phyloP scores from a whole-genome alignment of 2,113 vertebrate genomes.

The Hoplias malabaricus region DNA sequence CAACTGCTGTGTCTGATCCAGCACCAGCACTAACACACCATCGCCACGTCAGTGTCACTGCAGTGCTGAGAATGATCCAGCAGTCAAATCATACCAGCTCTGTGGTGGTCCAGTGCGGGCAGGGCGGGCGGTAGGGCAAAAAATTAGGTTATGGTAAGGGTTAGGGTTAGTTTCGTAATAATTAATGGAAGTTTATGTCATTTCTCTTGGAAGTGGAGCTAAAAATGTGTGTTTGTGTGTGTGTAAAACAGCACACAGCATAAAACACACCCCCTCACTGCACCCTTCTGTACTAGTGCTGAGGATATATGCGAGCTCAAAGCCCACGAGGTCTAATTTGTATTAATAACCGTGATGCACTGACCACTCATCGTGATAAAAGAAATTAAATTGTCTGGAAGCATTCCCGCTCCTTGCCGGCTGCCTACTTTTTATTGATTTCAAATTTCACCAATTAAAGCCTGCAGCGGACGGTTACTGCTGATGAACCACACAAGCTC shows the following conservation, averaged over 20 bases:
- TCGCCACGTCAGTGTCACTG: too few species aligned
- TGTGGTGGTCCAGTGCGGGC: too few species aligned
- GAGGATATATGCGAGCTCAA: background rate
- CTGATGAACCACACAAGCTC: constrained; percentile 11
- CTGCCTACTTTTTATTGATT: constrained; percentile 60
- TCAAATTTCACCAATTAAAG: constrained; percentile 48
- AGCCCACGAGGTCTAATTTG: constrained; percentile 47
- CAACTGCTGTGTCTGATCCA: too few species aligned
- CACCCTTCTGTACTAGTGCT: background rate
- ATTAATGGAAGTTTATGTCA: too few species aligned
- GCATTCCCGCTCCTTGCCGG: constrained; percentile 49
- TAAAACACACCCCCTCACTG: background rate
- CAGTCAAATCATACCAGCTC: too few species aligned
- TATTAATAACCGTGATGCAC: constrained; percentile 57
- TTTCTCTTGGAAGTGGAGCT: too few species aligned
- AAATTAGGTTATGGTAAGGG: too few species aligned
- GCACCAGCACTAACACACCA: too few species aligned
- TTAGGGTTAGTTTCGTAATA: too few species aligned
- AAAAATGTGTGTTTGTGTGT: background rate
- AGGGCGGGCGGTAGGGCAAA: too few species aligned
- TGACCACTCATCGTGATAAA: constrained; percentile 53
- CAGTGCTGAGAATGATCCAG: too few species aligned
- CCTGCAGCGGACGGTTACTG: constrained; percentile 49
- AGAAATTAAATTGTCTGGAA: constrained; percentile 57
- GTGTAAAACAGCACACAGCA: background rate